These are phyloP conservation scores for Ptilonorhynchus violaceus DNA, from an alignment of 2,113 vertebrate species.

Conservation along the genomic window DNA sequence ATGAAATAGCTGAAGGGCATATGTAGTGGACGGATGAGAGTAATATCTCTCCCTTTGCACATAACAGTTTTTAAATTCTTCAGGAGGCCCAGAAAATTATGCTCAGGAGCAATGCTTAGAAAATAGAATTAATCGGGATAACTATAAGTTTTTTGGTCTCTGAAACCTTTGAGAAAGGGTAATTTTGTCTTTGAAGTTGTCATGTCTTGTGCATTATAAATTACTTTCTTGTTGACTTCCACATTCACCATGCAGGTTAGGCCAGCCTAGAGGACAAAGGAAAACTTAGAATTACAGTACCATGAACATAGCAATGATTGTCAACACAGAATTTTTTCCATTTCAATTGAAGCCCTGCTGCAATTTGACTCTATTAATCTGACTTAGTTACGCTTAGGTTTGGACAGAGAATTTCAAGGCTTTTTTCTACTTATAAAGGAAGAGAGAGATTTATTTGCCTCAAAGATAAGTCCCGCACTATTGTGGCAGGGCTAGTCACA, in stretches of 20 bases:
- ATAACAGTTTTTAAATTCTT: background rate
- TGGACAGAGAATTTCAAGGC: background rate
- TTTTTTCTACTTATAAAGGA: background rate
- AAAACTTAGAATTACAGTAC: background rate
- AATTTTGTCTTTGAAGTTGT: background rate
- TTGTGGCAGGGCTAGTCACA: background rate
- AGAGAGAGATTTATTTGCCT: background rate
- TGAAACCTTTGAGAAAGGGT: background rate
- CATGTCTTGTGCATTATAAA: background rate
- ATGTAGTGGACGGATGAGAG: background rate
- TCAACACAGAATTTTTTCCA: background rate
- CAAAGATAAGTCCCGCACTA: background rate
- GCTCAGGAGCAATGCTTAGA: background rate
- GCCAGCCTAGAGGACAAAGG: background rate
- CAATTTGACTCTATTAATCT: background rate
- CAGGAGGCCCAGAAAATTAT: background rate
- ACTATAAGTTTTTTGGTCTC: fast-evolving
- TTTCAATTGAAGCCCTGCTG: background rate
- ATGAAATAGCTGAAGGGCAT: background rate
- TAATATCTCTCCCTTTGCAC: background rate
- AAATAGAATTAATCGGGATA: background rate
- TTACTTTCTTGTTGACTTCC: background rate
- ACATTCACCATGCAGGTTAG: background rate
- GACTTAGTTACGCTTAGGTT: background rate
- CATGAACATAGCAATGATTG: background rate